Evolutionary conservation across 2,797 vertebrate genomes (phyloP), one percentile per base, ranked within the genome.

Genomic region (Erpetoichthys calabaricus): DNA sequence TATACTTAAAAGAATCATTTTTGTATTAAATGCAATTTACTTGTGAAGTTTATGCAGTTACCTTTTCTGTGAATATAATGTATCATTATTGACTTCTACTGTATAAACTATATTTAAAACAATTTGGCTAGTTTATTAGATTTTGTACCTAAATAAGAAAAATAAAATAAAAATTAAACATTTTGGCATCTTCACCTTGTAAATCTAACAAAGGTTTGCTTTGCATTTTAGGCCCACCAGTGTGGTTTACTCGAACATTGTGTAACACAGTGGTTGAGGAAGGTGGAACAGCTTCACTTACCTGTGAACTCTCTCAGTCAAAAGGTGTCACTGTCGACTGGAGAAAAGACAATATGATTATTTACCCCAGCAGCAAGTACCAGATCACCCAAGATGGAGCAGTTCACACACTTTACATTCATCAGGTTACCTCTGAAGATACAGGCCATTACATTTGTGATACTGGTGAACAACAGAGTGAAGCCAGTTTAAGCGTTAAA

Each of bases 361-460:
- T 70, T 6, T 60, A 61, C 6, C 25, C 65, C 0, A 67, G 64
- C 51, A 57, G 65, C 45, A 73, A 76, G 8, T 68, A 68, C 6
- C 67, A 76, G 61, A 72, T 73, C 53, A 59, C 51, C 0, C 68
- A 72, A 6, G 59, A 71, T 2, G 65, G 63, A 45, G 55, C 57
- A 0, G 65, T 80, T 59, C 71, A 69, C 1, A 74, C 76, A 53
- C 70, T 81, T 7, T 50, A 75, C 2, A 78, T 81, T 46, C 66
- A 62, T 45, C 64, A 74, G 0, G 59, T 67, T 8, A 62, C 59
- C 44, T 1, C 60, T 0, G 0, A 59, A 0, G 79, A 81, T 8
- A 45, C 74, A 4, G 79, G 75, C 5, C 70, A 70, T 7, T 81
- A 81, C 3, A 70, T 64, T 47, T 82, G 80, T 59, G 75, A 63